Evolutionary conservation across 2,888 invertebrate species (phyloP), one percentile per base, ranked within the genome.

Genomic region (Epinotia brunnichana): DNA sequence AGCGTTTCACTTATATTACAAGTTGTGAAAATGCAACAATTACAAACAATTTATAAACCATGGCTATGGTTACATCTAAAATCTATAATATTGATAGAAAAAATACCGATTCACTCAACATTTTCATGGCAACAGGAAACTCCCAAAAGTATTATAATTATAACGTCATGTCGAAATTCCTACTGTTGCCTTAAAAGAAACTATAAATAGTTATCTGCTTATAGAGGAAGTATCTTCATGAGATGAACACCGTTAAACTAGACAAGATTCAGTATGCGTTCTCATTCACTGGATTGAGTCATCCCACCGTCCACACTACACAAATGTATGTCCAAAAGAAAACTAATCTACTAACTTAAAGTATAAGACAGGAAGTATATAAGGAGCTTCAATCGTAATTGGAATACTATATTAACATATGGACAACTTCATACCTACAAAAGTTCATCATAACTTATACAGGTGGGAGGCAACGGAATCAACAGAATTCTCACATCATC

Each of bases 311-410:
- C 82, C 81, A 83, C 81, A 77, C 82, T 85, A 84, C 85, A 87
- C 83, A 88, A 88, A 88, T 48, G 62, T 80, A 86, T 78, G 82
- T 88, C 85, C 82, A 89, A 90, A 90, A 85, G 80, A 82, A 81
- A 87, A 76, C 80, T 81, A 81, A 59, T 83, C 83, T 88, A 87
- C 81, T 82, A 90, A 87, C 85, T 84, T 85, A 85, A 81, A 81
- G 48, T 68, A 68, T 24, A 78, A 83, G 80, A 82, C 79, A 84
- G 77, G 78, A 61, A 83, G 84, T 83, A 82, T 82, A 83, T 84
- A 88, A 89, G 85, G 85, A 21, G 21, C 15, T 48, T 35, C 71
- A 72, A 54, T 39, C 17, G 35, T n/a, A 10, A 21, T 15, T 54
- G 35, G 15, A 9, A 35, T 51, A 39, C 13, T 17, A 41, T 39